Conservation (phyloP, 2,797 vertebrate genomes). For the Limnodromus scolopaceus region DNA sequence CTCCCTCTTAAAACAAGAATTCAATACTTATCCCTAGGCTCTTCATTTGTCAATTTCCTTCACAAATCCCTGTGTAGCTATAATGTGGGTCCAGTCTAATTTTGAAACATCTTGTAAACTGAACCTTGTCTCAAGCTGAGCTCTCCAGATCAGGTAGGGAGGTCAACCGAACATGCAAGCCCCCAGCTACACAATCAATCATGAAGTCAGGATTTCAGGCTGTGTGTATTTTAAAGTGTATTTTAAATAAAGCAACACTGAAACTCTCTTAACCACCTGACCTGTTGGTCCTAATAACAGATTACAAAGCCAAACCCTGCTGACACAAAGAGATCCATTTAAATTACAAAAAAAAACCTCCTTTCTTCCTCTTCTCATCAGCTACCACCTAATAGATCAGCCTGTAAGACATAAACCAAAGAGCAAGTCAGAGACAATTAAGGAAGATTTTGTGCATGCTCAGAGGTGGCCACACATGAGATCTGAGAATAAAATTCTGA, state of each 20-base stretch:
- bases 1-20: slow-evolving; percentile 21
- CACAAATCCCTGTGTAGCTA: background rate
- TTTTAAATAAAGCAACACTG: slow-evolving; percentile 4
- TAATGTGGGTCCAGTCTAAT: background rate
- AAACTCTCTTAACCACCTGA: background rate
- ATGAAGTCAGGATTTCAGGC: slow-evolving; percentile 4
- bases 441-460: background rate
- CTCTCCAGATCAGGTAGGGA: background rate
- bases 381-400: slow-evolving; percentile 1
- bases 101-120: slow-evolving; percentile 21
- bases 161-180: background rate
- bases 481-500: background rate
- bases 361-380: slow-evolving; percentile 2
- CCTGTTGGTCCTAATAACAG: background rate
- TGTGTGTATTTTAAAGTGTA: background rate
- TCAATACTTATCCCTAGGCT: slow-evolving; percentile 25
- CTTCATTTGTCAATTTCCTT: slow-evolving; percentile 20
- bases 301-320: background rate
- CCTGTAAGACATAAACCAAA: background rate
- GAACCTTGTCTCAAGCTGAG: background rate
- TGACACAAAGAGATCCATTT: background rate
- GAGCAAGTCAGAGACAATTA: background rate
- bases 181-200: slow-evolving; percentile 4
- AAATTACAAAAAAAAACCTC: background rate
- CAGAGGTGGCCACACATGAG: background rate